Evolutionary conservation across 2,888 invertebrate species (phyloP).

Genomic region (Pediacus dermestoides): DNA sequence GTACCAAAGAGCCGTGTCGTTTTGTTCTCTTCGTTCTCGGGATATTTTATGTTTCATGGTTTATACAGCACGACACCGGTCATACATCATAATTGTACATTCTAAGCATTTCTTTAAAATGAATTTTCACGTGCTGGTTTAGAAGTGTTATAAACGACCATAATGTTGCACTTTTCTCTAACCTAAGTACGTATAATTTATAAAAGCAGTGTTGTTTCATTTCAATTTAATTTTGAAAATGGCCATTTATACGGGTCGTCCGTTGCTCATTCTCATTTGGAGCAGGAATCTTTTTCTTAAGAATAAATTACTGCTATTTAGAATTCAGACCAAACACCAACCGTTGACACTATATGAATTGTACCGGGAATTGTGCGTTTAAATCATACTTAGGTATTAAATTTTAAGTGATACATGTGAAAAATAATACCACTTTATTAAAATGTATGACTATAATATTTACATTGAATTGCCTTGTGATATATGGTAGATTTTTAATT

Average conservation of each 20-base stretch:
- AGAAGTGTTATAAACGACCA: neutral
- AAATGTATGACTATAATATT: too few species aligned
- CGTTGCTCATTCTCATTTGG: neutral
- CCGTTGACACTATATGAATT: too few species aligned
- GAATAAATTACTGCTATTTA: too few species aligned
- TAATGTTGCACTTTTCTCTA: neutral
- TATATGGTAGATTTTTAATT: too few species aligned
- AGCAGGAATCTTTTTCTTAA: constrained; percentile 5
- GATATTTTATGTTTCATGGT: neutral
- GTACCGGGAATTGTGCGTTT: too few species aligned
- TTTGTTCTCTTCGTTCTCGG: neutral
- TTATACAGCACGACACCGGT: too few species aligned
- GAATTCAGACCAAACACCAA: too few species aligned
- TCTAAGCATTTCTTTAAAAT: neutral
- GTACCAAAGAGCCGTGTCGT: constrained; percentile 1
- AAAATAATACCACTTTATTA: too few species aligned
- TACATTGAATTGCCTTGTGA: too few species aligned
- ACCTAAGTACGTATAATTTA: constrained; percentile 8
- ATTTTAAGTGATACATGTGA: too few species aligned
- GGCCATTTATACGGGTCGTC: constrained; percentile 2
- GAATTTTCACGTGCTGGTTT: neutral
- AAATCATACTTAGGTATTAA: too few species aligned
- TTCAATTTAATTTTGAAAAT: constrained; percentile 9
- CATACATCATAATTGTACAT: constrained; percentile 2
- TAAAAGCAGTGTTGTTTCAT: constrained; percentile 3